phyloP scores from a whole-genome alignment of 1,140 invertebrate species.

The Nomia melanderi region DNA sequence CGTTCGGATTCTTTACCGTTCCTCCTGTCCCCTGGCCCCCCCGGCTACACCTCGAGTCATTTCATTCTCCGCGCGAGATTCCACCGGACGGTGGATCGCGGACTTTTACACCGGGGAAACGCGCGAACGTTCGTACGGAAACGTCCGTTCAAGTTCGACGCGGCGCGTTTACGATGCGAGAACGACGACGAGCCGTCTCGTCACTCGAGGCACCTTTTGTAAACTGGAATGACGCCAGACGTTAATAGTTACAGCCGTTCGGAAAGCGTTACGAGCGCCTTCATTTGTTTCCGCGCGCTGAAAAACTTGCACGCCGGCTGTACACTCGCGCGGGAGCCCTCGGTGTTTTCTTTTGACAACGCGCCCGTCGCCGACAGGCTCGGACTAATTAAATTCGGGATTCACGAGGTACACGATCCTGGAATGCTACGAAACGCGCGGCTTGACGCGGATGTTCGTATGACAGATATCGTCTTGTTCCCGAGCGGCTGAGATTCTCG shows the following conservation, averaged over 20 bases:
- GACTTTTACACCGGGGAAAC: not conserved
- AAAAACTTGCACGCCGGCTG: not conserved
- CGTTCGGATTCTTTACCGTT: conserved; percentile 35
- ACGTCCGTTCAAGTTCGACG: too few relatives aligned
- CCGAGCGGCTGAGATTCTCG: too few relatives aligned
- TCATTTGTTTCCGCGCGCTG: not conserved
- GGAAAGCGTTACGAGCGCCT: conserved; percentile 12
- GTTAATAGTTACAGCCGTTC: conserved; percentile 43
- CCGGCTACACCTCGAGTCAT: not conserved
- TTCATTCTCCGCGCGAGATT: not conserved
- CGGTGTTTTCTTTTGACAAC: too few relatives aligned
- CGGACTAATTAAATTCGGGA: too few relatives aligned
- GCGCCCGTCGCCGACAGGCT: too few relatives aligned
- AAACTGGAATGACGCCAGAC: conserved; percentile 40
- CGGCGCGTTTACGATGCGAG: too few relatives aligned
- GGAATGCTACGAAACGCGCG: too few relatives aligned
- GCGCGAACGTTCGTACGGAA: too few relatives aligned
- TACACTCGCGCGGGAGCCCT: too few relatives aligned
- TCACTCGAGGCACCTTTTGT: conserved; percentile 30
- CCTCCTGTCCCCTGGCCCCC: conserved; percentile 6
- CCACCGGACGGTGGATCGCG: not conserved
- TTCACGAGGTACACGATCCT: too few relatives aligned
- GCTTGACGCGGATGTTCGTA: too few relatives aligned
- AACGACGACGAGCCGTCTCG: conserved; percentile 25
- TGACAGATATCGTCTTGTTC: too few relatives aligned